Conservation (phyloP, 2,113 vertebrate species). For the Pseudopipra pipra region DNA sequence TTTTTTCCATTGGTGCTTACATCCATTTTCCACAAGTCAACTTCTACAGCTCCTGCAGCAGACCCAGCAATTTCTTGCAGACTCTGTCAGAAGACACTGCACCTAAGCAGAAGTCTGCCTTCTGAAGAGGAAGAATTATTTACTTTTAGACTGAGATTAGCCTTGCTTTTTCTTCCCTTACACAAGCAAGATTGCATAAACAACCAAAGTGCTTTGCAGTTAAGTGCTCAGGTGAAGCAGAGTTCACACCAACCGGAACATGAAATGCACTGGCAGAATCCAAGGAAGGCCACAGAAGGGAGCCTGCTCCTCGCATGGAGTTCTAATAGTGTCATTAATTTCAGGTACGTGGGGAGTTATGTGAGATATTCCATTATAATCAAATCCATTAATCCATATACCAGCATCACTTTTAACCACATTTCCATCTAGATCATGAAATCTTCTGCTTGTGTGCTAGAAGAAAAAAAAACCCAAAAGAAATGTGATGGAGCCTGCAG, state of each 20-base stretch:
- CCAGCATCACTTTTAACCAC: constrained; percentile 88
- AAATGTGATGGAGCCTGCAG: not conserved
- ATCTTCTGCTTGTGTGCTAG: constrained; percentile 87
- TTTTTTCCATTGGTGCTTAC: not conserved
- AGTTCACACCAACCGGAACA: constrained; percentile 83
- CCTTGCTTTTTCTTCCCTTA: not conserved
- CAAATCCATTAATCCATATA: constrained; percentile 95
- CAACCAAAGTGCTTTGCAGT: not conserved
- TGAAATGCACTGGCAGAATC: constrained; percentile 92
- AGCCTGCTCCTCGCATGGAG: constrained; percentile 79
- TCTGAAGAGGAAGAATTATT: not conserved
- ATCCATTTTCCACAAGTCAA: not conserved
- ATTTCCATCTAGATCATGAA: constrained; percentile 84
- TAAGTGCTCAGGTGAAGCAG: not conserved
- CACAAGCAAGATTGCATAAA: not conserved
- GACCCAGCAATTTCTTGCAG: not conserved
- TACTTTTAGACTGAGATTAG: not conserved
- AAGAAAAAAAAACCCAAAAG: not conserved
- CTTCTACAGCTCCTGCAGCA: not conserved
- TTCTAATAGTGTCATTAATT: constrained; percentile 88
- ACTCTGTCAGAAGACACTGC: not conserved
- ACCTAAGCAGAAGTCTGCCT: not conserved
- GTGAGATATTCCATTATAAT: constrained; percentile 90
- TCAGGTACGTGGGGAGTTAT: constrained; percentile 87
- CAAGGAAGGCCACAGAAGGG: constrained; percentile 94